These are phyloP conservation scores for Eupsilia transversa DNA, from an alignment of 2,888 invertebrate species.

Conservation along the genomic window DNA sequence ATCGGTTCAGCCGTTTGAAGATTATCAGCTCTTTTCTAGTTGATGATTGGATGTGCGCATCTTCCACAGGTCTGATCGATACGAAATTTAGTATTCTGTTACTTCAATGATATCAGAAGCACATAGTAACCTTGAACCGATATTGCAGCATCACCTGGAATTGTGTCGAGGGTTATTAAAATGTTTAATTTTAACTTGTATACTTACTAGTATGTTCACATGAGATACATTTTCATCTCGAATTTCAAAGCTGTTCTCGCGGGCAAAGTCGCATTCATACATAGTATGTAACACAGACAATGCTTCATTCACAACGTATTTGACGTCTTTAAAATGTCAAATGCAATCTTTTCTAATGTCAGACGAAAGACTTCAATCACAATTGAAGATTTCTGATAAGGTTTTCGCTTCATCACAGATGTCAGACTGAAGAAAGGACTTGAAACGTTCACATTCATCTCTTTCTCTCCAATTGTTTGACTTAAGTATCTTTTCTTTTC, in stretches of 20 bases:
- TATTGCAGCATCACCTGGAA: too few relatives aligned
- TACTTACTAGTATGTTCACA: too few relatives aligned
- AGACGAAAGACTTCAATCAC: conserved; percentile 44
- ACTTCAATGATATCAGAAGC: too few relatives aligned
- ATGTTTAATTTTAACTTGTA: too few relatives aligned
- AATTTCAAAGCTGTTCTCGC: neutral
- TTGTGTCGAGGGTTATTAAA: too few relatives aligned
- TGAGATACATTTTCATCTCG: neutral
- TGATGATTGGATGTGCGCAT: too few relatives aligned
- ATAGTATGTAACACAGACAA: neutral
- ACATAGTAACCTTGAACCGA: too few relatives aligned
- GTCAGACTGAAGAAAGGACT: conserved; percentile 17
- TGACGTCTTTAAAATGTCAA: conserved; percentile 42
- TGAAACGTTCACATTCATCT: conserved; percentile 12
- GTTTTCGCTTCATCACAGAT: conserved; percentile 25
- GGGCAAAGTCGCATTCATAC: neutral
- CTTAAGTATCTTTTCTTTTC: conserved; percentile 6
- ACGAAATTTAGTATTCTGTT: too few relatives aligned
- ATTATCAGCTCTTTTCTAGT: too few relatives aligned
- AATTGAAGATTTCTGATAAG: conserved; percentile 47
- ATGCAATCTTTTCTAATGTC: conserved; percentile 46
- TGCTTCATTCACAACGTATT: conserved; percentile 17
- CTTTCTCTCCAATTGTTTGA: conserved; percentile 9
- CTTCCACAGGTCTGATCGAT: too few relatives aligned
- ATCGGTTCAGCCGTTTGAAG: too few relatives aligned